Evolutionary conservation across 1,140 invertebrate species (phyloP), one percentile per base, ranked within the genome.

Genomic region (Drosophila parvula): DNA sequence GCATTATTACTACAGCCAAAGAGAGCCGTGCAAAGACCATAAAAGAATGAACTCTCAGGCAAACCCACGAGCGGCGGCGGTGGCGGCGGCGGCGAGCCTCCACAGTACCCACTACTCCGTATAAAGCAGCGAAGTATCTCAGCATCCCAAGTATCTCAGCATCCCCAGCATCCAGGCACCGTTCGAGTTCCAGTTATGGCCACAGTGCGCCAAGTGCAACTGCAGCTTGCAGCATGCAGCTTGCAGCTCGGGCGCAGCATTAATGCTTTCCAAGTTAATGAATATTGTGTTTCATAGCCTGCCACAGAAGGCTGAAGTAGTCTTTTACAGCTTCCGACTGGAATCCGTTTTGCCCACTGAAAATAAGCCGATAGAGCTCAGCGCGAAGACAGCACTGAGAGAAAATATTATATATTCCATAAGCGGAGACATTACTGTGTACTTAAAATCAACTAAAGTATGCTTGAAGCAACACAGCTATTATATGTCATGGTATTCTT

Each of bases 261-360:
- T 83, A 88, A 83, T 81, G 74, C 74, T 71, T 78, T 78, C 78
- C 79, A 89, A 88, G 84, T 89, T 89, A 89, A 89, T 89, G 84
- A 89, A 89, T 89, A 89, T 88, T 83, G 80, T 89, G 84, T 89
- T 89, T 82, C 84, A 88, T 88, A 78, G 84, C 78, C 84, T 79
- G 78, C 69, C 79, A 58, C 79, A 80, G 81, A 84, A 83, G 81
- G 56, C 81, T 53, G 56, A 60, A 70, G 68, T 77, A 69, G 73
- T 67, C 83, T 81, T 82, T 89, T 81, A 83, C 80, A 81, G 84
- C 84, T 89, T 89, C 84, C 84, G 84, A 89, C 78, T 89, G 84
- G 84, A 83, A 89, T 81, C 84, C 71, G 84, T 89, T 89, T 81
- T 81, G 45, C 34, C 32, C 65, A 59, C 55, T 43, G 56, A 73